A percentile compares a stretch with the other conserved stretches of the same genome.
Evolutionary conservation across 2,113 vertebrate genomes (phyloP).

Genomic region (Acinonyx jubatus): DNA sequence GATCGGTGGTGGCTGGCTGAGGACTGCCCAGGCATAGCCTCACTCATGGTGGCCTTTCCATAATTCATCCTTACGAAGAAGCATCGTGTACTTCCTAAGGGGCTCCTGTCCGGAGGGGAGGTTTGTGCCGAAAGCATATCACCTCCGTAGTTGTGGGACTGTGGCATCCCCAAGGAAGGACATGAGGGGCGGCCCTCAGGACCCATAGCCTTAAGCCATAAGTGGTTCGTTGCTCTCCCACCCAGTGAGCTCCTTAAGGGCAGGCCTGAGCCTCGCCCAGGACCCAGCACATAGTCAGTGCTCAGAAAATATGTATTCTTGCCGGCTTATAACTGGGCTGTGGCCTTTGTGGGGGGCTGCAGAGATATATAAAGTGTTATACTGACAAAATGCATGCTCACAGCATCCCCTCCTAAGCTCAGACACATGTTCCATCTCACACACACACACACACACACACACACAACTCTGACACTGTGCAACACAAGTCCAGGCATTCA

Average conservation of each 20-base stretch:
- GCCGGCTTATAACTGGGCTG: background rate
- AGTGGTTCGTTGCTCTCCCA: background rate
- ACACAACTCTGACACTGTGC: background rate
- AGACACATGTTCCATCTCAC: background rate
- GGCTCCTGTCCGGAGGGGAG: background rate
- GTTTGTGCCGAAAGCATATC: background rate
- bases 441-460: background rate
- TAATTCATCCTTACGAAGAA: background rate
- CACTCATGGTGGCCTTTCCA: background rate
- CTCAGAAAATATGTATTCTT: background rate
- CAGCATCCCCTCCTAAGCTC: background rate
- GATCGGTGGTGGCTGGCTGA: background rate
- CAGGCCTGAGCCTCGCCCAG: too few species aligned
- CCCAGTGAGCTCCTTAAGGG: background rate
- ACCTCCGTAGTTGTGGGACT: background rate
- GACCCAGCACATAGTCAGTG: background rate
- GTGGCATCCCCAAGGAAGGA: background rate
- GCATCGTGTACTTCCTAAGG: background rate
- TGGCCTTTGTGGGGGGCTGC: background rate
- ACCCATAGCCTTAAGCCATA: too few species aligned
- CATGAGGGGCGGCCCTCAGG: background rate
- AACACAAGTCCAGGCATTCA: conserved; percentile 25
- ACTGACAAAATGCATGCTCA: background rate
- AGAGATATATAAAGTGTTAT: background rate
- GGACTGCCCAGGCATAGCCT: background rate